Base-by-base conservation (phyloP, 2,113 vertebrate species). In the Spea bombifrons region DNA sequence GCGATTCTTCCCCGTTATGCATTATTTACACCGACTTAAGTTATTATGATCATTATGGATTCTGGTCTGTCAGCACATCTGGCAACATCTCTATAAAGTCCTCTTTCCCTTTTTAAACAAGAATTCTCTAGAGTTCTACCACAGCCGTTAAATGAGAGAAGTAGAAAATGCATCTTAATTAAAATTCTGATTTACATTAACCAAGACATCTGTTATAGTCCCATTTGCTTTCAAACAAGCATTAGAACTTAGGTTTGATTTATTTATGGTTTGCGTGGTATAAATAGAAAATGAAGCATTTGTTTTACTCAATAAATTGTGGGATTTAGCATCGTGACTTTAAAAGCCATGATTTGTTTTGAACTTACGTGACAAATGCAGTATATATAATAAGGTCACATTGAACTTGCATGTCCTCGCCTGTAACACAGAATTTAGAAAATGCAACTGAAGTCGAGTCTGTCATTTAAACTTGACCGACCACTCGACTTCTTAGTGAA, bases 251-350 rank as follows among this genome's bases (percentile, higher is more conserved):
- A 63, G 12, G 68, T 64, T 71, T 12, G 68, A 64, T 48, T 50
- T 78, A 5, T 57, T 78, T 50, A 55, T n/a, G 9, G 45, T 50
- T 70, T 61, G 15, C 59, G 13, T 63, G 8, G 47, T 44, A 71
- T 71, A 78, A 78, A 78, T 64, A 50, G n/a, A 64, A 46, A n/a
- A 65, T 52, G 57, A 71, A 69, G 46, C 17, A 44, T 67, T 75
- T 67, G 74, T 66, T 67, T 66, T 16, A 67, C 8, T 48, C 5
- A 64, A 47, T 43, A 50, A 50, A 71, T 6, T 13, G 68, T 52
- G 7, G 7, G 3, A 71, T 65, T n/a, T 3, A 55, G 30, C 43
- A 47, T 44, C 50, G 30, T 30, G 30, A 30, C 30, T 30, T 30
- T 46, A 48, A 52, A n/a, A 70, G 57, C 76, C 49, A 43, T 43